A percentile compares a stretch with the other conserved stretches of the same genome.
These are phyloP conservation scores for Sceliomorpha sp. DNA, from an alignment of 2,888 invertebrate species.

Conservation along the genomic window DNA sequence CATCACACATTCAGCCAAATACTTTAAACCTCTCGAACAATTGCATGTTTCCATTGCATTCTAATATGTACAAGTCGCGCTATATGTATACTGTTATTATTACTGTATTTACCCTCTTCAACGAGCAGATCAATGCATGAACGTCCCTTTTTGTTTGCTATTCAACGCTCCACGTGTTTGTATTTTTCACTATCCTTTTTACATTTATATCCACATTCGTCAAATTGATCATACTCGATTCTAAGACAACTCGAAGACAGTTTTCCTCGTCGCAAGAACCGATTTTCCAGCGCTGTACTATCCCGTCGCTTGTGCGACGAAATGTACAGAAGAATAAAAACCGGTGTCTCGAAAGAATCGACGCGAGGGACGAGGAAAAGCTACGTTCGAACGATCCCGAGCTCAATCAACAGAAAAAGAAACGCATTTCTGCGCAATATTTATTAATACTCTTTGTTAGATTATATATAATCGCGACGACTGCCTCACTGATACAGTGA, in stretches of 20 bases:
- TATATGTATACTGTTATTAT: constrained; percentile 60
- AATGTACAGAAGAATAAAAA: too few species aligned
- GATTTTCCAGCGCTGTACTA: not conserved
- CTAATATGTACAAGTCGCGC: constrained; percentile 72
- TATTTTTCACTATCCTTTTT: constrained; percentile 29
- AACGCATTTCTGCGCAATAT: constrained; percentile 58
- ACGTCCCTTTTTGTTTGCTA: constrained; percentile 48
- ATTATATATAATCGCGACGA: constrained; percentile 69
- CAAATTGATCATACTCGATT: constrained; percentile 43
- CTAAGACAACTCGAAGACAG: not conserved
- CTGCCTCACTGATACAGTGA: constrained; percentile 80
- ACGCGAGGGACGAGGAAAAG: too few species aligned
- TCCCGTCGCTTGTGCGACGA: too few species aligned
- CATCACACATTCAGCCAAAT: constrained; percentile 33
- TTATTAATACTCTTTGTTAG: constrained; percentile 75
- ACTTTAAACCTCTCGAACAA: constrained; percentile 22
- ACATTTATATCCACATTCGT: constrained; percentile 25
- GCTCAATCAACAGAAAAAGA: constrained; percentile 19
- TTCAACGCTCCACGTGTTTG: constrained; percentile 37
- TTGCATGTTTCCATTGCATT: constrained; percentile 54
- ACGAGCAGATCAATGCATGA: constrained; percentile 64
- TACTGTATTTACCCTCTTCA: constrained; percentile 56
- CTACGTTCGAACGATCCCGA: not conserved
- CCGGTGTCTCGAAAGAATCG: not conserved
- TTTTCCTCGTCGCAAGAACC: not conserved